phyloP scores from a whole-genome alignment of 2,113 vertebrate genomes.

The Tichodroma muraria region DNA sequence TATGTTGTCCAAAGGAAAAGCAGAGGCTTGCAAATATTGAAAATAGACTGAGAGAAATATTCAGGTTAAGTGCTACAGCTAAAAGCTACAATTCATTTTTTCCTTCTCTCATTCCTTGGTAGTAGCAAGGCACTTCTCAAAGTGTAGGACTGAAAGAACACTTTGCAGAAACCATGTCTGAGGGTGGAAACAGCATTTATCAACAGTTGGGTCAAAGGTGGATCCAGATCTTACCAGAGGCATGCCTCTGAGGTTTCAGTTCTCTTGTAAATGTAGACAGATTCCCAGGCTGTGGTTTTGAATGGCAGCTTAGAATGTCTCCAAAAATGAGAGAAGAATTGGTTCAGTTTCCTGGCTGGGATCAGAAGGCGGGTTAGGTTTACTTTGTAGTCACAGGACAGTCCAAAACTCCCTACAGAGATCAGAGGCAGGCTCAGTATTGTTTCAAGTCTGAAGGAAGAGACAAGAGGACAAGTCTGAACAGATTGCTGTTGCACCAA shows the following conservation, averaged over 20 bases:
- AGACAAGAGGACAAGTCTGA: conserved; percentile 31
- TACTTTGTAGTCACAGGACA: conserved; percentile 89
- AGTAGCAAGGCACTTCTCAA: not conserved
- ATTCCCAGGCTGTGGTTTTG: conserved; percentile 73
- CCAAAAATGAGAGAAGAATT: conserved; percentile 82
- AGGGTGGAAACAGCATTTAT: not conserved
- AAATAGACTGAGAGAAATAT: not conserved
- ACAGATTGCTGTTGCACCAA: not conserved
- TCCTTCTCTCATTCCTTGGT: not conserved
- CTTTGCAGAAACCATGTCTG: not conserved
- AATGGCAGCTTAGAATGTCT: not conserved
- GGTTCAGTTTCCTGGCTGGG: conserved; percentile 86
- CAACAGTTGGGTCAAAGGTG: not conserved
- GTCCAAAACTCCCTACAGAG: conserved; percentile 93
- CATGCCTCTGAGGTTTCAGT: conserved; percentile 76
- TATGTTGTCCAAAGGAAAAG: not conserved
- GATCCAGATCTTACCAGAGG: conserved; percentile 79
- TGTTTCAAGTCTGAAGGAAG: conserved; percentile 74
- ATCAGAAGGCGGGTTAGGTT: conserved; percentile 86
- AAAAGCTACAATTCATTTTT: not conserved
- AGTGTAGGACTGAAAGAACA: not conserved
- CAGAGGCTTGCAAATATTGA: not conserved
- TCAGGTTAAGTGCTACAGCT: not conserved
- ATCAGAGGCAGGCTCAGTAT: conserved; percentile 83
- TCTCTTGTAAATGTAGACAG: conserved; percentile 85